phyloP scores from a whole-genome alignment of 1,140 invertebrate genomes.

The Augochlora pura region DNA sequence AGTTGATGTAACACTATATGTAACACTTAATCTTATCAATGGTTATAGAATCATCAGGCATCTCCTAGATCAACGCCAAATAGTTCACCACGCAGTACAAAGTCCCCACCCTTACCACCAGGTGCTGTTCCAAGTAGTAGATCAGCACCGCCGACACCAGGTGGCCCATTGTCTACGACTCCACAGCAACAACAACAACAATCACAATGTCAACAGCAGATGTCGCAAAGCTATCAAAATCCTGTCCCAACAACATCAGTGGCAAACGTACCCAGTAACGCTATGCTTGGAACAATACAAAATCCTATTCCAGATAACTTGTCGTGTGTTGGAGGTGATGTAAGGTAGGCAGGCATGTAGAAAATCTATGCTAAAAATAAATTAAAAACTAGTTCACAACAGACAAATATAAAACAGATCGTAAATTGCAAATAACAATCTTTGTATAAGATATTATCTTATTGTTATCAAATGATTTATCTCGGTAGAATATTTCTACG shows the following conservation, averaged over 20 bases:
- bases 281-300: constrained; percentile 78
- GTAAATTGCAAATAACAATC: constrained; percentile 4
- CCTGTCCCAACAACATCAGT: constrained; percentile 71
- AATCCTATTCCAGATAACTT: constrained; percentile 79
- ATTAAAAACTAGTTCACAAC: neutral
- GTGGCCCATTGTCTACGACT: constrained; percentile 77
- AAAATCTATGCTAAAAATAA: constrained; percentile 39
- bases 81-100: constrained; percentile 93
- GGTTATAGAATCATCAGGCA: constrained; percentile 88
- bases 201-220: constrained; percentile 70
- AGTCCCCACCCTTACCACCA: constrained; percentile 87
- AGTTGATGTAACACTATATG: neutral
- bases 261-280: constrained; percentile 77
- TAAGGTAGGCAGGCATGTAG: constrained; percentile 77
- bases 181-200: constrained; percentile 66
- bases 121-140: constrained; percentile 80
- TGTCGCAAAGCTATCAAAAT: constrained; percentile 78
- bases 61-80: constrained; percentile 94
- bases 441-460: constrained; percentile 28
- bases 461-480: neutral
- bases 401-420: constrained; percentile 1
- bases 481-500: neutral
- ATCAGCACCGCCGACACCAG: constrained; percentile 87
- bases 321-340: constrained; percentile 82
- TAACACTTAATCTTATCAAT: neutral